Percentiles rank a stretch among this genome's conserved stretches.
These are phyloP conservation scores for Vanacampus margaritifer DNA, from an alignment of 2,113 vertebrate genomes.

Conservation along the genomic window DNA sequence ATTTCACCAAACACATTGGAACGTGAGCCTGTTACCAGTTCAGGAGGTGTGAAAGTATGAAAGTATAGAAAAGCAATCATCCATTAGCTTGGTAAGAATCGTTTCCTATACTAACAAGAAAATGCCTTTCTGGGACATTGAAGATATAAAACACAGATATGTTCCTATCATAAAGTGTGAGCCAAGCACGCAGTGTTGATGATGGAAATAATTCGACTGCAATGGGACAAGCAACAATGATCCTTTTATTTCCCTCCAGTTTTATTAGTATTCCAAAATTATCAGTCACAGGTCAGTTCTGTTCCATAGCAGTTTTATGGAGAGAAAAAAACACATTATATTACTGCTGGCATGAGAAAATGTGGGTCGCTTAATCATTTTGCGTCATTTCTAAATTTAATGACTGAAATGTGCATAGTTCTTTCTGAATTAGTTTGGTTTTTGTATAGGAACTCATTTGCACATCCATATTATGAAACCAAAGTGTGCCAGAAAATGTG, in stretches of 20 bases:
- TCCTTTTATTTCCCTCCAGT: constrained; percentile 27
- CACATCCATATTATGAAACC: not conserved
- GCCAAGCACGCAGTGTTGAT: not conserved
- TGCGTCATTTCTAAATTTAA: constrained; percentile 7
- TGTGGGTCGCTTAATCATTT: constrained; percentile 40
- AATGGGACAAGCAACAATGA: constrained; percentile 40
- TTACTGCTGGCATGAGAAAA: constrained; percentile 27
- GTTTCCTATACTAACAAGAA: constrained; percentile 6
- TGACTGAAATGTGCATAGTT: not conserved
- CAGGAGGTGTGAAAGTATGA: constrained; percentile 14
- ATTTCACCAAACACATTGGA: not conserved
- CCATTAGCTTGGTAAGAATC: constrained; percentile 8
- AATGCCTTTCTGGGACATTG: constrained; percentile 24
- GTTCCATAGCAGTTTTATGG: constrained; percentile 43
- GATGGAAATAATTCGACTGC: constrained; percentile 31
- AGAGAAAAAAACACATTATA: constrained; percentile 12
- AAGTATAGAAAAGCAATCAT: not conserved
- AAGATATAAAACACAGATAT: constrained; percentile 16
- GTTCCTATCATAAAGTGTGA: not conserved
- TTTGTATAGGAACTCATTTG: constrained; percentile 1
- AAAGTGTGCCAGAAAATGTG: not conserved
- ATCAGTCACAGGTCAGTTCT: not conserved
- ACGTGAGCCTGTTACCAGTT: constrained; percentile 14
- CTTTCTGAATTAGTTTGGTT: not conserved
- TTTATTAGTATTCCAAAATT: constrained; percentile 32